These are phyloP conservation scores for Protobothrops flavoviridis DNA, from an alignment of 2,113 vertebrate species.

Conservation along the genomic window DNA sequence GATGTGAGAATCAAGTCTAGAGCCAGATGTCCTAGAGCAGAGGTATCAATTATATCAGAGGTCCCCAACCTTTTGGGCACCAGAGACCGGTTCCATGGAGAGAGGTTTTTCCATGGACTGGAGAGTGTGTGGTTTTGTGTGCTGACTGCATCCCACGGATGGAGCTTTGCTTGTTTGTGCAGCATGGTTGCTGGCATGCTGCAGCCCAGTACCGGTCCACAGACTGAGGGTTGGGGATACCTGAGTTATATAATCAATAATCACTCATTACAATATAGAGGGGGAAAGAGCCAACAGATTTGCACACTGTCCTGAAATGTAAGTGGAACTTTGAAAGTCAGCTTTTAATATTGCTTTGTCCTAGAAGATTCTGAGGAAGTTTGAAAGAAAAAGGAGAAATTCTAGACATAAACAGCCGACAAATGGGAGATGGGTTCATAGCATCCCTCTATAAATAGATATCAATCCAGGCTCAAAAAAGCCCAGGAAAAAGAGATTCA, in stretches of 20 bases:
- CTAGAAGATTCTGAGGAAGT: background rate
- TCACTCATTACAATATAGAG: background rate
- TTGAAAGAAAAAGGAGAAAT: background rate
- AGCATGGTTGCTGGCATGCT: no score
- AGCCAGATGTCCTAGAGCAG: background rate
- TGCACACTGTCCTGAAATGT: background rate
- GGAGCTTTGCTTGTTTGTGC: no score
- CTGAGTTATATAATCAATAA: background rate
- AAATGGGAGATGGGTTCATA: background rate
- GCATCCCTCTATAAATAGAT: background rate
- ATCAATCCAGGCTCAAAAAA: background rate
- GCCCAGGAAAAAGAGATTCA: background rate
- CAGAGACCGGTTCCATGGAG: no score
- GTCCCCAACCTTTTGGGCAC: no score
- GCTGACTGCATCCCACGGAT: no score
- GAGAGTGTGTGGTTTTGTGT: no score
- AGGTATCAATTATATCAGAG: background rate
- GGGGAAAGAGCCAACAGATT: background rate
- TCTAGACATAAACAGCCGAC: background rate
- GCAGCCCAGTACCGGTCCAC: no score
- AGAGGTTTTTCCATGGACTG: no score
- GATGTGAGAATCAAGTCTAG: background rate
- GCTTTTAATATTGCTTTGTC: background rate
- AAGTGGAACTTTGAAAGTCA: background rate
- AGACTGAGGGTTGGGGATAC: no score